phyloP scores from a whole-genome alignment of 1,140 invertebrate genomes.

The Magallana gigas region DNA sequence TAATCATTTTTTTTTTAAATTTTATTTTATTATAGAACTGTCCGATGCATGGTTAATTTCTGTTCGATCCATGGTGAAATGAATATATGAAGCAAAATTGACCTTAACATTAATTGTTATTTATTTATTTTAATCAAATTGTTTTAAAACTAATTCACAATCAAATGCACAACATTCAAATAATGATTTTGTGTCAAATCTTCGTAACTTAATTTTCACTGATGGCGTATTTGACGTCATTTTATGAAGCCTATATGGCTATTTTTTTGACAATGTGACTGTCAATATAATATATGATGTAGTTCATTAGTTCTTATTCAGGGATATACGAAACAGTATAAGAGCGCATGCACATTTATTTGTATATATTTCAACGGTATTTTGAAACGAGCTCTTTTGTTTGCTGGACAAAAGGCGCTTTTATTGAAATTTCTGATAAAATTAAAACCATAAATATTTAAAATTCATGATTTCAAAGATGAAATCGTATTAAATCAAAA shows the following conservation, averaged over 20 bases:
- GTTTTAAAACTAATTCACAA: neutral
- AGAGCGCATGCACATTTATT: neutral
- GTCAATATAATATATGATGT: neutral
- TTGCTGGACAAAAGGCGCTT: no score
- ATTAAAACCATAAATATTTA: no score
- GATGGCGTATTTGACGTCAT: neutral
- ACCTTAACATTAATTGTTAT: neutral
- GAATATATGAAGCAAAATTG: no score
- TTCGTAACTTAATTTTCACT: neutral
- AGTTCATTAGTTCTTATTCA: neutral
- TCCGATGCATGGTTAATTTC: no score
- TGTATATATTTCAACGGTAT: neutral
- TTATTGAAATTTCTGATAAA: no score
- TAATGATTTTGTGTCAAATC: neutral
- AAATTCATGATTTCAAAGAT: no score
- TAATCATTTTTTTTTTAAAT: no score
- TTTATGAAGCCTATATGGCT: neutral
- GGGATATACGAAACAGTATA: neutral
- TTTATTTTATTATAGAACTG: no score
- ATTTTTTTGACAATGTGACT: conserved; percentile 1
- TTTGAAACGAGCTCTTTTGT: no score
- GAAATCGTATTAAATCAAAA: no score
- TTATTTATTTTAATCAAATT: no score
- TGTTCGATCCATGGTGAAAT: no score
- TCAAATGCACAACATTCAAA: neutral